Percentiles rank a stretch among this genome's conserved stretches.
phyloP scores from a whole-genome alignment of 2,888 invertebrate genomes.

The Laothoe populi region DNA sequence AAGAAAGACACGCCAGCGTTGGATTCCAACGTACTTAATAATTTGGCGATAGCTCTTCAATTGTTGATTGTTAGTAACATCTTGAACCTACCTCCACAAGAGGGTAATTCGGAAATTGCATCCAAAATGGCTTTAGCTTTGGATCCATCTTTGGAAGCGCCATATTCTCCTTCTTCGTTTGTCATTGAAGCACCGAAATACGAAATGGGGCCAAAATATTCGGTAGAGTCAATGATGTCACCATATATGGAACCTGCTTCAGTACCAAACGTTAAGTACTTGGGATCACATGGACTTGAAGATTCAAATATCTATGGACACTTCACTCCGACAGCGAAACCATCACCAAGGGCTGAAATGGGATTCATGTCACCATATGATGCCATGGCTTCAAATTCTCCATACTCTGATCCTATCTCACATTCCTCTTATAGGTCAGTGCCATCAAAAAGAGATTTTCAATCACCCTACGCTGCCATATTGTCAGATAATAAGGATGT shows the following conservation, averaged over 20 bases:
- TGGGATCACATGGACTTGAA: not conserved
- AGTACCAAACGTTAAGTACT: constrained; percentile 11
- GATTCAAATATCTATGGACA: constrained; percentile 12
- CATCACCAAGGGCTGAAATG: constrained; percentile 8
- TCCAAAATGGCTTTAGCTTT: constrained; percentile 22
- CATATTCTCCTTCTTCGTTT: constrained; percentile 21
- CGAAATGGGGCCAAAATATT: constrained; percentile 14
- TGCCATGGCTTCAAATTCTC: not conserved
- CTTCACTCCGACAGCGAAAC: not conserved
- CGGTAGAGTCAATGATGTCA: not conserved
- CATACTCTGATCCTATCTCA: constrained; percentile 4
- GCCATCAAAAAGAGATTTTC: constrained; percentile 56
- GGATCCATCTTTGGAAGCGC: not conserved
- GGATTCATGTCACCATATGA: constrained; percentile 28
- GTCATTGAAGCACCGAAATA: constrained; percentile 4
- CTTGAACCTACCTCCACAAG: constrained; percentile 51
- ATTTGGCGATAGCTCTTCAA: constrained; percentile 71
- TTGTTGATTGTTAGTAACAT: constrained; percentile 68
- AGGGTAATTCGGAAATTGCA: constrained; percentile 29
- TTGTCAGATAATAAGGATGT: constrained; percentile 55
- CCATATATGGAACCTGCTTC: not conserved
- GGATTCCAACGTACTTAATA: constrained; percentile 65
- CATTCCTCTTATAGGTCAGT: constrained; percentile 18
- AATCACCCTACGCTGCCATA: constrained; percentile 57
- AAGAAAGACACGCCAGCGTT: constrained; percentile 33